Percentiles rank a stretch among this genome's conserved stretches.
Conservation (phyloP, 2,888 invertebrate species). For the Schizotus pectinicornis region DNA sequence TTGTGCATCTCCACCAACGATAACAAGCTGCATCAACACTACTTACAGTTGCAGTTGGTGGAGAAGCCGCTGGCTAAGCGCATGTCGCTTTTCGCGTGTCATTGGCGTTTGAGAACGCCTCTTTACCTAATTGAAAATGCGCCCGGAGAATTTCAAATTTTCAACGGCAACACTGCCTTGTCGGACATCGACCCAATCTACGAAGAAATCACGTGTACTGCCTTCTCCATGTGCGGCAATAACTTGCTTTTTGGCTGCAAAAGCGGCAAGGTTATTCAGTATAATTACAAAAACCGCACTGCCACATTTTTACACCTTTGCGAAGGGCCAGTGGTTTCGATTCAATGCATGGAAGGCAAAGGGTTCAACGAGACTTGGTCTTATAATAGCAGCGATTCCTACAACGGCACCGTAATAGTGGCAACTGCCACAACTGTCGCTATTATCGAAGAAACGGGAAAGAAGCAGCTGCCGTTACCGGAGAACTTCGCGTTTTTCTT, state of each 20-base stretch:
- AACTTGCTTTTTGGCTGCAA: slow-evolving; percentile 48
- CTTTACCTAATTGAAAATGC: slow-evolving; percentile 22
- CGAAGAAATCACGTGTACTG: slow-evolving; percentile 29
- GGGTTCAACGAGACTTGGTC: neutral
- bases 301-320: neutral
- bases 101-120: slow-evolving; percentile 18
- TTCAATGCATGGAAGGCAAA: slow-evolving; percentile 14
- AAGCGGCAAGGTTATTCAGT: slow-evolving; percentile 42
- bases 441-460: neutral
- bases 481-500: neutral
- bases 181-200: slow-evolving; percentile 14
- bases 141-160: slow-evolving; percentile 17
- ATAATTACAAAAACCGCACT: slow-evolving; percentile 20
- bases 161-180: slow-evolving; percentile 18
- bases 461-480: neutral
- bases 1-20: slow-evolving; percentile 10
- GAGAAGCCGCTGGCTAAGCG: slow-evolving; percentile 16
- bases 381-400: slow-evolving; percentile 4
- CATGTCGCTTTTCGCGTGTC: slow-evolving; percentile 14
- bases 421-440: neutral
- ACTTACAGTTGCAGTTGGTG: slow-evolving; percentile 3
- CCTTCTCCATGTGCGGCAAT: slow-evolving; percentile 48
- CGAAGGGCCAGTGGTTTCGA: slow-evolving; percentile 2
- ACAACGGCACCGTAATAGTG: neutral
- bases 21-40: slow-evolving; percentile 15